A percentile compares a stretch with the other conserved stretches of the same genome.
These are phyloP conservation scores for Eudemis profundana DNA, from an alignment of 2,888 invertebrate genomes.

Conservation along the genomic window DNA sequence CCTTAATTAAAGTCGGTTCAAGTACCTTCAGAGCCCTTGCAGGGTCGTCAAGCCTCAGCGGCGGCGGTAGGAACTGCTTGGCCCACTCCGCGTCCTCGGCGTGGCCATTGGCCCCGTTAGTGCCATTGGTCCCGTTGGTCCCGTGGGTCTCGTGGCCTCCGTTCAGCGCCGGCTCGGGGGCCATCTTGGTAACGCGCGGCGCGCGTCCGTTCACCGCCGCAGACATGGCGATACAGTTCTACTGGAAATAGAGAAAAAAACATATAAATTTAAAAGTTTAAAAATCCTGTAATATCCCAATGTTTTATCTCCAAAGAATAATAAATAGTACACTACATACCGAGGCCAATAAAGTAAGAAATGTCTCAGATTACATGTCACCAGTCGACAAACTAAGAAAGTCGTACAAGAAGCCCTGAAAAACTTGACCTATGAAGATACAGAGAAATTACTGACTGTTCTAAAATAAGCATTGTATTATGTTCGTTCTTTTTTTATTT, in stretches of 20 bases:
- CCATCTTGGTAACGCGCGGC: conserved; percentile 43
- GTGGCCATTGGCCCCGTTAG: conserved; percentile 43
- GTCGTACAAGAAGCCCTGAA: too few relatives aligned
- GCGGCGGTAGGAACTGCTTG: conserved; percentile 71
- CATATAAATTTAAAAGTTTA: not conserved
- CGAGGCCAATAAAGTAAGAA: too few relatives aligned
- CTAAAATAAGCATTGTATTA: too few relatives aligned
- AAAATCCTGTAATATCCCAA: too few relatives aligned
- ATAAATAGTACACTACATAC: too few relatives aligned
- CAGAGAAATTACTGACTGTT: too few relatives aligned
- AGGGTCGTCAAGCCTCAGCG: conserved; percentile 67
- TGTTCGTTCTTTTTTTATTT: too few relatives aligned
- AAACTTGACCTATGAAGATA: too few relatives aligned
- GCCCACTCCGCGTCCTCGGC: conserved; percentile 58
- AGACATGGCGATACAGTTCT: conserved; percentile 36
- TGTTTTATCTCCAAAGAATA: too few relatives aligned
- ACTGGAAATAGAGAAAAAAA: conserved; percentile 12
- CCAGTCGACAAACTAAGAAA: too few relatives aligned
- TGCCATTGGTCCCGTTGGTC: conserved; percentile 47
- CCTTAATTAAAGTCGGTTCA: too few relatives aligned
- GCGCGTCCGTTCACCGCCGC: conserved; percentile 52
- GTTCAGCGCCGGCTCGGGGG: conserved; percentile 42
- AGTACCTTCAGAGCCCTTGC: conserved; percentile 71
- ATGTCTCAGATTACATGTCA: too few relatives aligned
- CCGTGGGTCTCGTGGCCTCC: conserved; percentile 20